Conservation (phyloP, 2,797 vertebrate species). For the Threskiornis aethiopicus region DNA sequence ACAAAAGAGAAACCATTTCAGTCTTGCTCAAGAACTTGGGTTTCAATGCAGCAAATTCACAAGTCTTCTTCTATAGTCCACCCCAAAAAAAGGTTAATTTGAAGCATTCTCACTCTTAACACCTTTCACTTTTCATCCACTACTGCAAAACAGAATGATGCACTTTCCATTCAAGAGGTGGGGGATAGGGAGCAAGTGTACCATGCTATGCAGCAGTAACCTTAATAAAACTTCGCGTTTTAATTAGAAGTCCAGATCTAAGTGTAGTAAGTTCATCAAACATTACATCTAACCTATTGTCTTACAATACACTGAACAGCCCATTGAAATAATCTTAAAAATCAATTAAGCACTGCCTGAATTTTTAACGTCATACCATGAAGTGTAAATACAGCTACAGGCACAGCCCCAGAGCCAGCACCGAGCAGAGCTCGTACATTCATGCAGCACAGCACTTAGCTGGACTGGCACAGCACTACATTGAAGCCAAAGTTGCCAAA, state of each 20-base stretch:
- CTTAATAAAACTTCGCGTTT: background rate
- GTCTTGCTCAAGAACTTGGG: background rate
- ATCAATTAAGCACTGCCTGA: background rate
- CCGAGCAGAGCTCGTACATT: background rate
- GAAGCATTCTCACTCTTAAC: background rate
- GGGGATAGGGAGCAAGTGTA: background rate
- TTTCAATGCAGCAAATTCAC: background rate
- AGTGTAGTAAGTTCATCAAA: background rate
- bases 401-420: background rate
- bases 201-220: background rate
- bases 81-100: background rate
- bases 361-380: background rate
- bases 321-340: background rate
- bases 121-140: background rate
- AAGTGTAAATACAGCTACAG: background rate
- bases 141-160: background rate
- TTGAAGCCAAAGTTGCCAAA: background rate
- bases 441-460: background rate
- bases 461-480: background rate
- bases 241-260: background rate
- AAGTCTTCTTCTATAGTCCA: background rate
- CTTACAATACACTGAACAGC: background rate
- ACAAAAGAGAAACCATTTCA: background rate
- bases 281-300: background rate
- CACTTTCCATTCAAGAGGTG: background rate